These are phyloP conservation scores for Craseonycteris thonglongyai DNA, from an alignment of 2,113 vertebrate genomes.

Conservation along the genomic window DNA sequence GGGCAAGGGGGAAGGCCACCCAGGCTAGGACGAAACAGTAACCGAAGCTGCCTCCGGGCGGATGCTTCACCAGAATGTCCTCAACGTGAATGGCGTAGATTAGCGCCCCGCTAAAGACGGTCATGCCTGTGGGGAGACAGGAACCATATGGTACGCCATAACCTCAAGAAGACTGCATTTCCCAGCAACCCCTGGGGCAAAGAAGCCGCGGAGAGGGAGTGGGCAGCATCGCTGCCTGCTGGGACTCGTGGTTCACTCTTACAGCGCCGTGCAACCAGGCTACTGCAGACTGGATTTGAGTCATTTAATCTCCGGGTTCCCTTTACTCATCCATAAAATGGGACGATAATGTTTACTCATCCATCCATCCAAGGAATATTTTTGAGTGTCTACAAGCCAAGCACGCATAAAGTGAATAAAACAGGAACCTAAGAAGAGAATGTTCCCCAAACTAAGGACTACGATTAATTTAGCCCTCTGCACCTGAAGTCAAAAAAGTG, in stretches of 20 bases:
- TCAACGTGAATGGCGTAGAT: constrained; percentile 85
- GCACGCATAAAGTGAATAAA: not conserved
- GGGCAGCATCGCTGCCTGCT: not conserved
- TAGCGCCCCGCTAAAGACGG: constrained; percentile 84
- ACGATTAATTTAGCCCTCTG: not conserved
- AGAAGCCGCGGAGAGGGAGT: not conserved
- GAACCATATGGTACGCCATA: not conserved
- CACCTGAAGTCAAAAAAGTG: not conserved
- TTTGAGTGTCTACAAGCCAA: not conserved
- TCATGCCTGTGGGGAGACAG: constrained; percentile 73
- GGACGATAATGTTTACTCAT: not conserved
- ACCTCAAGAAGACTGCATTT: not conserved
- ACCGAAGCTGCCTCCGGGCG: constrained; percentile 81
- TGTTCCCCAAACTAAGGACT: not conserved
- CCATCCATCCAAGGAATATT: not conserved
- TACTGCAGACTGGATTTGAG: not conserved
- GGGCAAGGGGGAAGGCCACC: constrained; percentile 86
- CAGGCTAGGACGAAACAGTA: constrained; percentile 90
- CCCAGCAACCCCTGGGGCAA: not conserved
- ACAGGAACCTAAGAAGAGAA: not conserved
- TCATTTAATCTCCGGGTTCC: not conserved
- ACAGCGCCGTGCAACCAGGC: rapidly evolving
- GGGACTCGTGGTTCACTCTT: not conserved
- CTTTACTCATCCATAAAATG: not conserved
- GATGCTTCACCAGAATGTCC: constrained; percentile 78